Evolutionary conservation across 2,113 vertebrate genomes (phyloP), one percentile per base, ranked within the genome.

Genomic region (Mastomys natalensis): DNA sequence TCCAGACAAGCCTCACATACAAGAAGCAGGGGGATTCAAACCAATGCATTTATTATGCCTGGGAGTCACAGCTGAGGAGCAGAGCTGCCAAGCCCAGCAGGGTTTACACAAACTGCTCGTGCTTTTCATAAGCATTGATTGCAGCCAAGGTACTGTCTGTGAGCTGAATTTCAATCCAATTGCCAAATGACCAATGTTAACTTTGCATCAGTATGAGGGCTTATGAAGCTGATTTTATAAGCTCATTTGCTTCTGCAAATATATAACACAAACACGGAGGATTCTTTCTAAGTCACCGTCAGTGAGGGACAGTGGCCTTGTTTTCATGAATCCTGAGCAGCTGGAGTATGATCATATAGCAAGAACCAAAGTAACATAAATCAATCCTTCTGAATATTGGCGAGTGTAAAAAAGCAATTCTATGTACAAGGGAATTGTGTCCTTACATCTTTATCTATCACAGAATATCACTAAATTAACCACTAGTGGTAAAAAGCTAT

Each of bases 1-100:
- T 66, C 26, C 80, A 97, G 91, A 97, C 97, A 97, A 97, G 82
- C 93, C 92, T 96, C 95, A 95, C 95, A 97, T 96, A 97, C 97
- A 98, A 96, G 85, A 95, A 87, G 87, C 93, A 97, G 93, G 92
- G 95, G 74, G 94, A 96, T 96, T 97, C 92, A 93, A 95, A 97
- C 96, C 97, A 97, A 97, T 90, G 96, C 96, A 93, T 97, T 96
- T 96, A 97, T 98, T 97, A 97, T 97, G 76, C 93, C 94, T 76
- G 81, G 88, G 78, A 91, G 91, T 89, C 97, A 94, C 96, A 96
- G 97, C 97, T 97, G 97, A 97, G 62, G 93, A 78, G 90, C 68
- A 48, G 43, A 0, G 1, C 43, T 97, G 97, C 97, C 96, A 98
- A 97, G 70, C 91, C 64, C 94, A 96, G 85, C 92, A 78, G 93